These are phyloP conservation scores for Neogale vison DNA, from an alignment of 2,113 vertebrate species.

Conservation along the genomic window DNA sequence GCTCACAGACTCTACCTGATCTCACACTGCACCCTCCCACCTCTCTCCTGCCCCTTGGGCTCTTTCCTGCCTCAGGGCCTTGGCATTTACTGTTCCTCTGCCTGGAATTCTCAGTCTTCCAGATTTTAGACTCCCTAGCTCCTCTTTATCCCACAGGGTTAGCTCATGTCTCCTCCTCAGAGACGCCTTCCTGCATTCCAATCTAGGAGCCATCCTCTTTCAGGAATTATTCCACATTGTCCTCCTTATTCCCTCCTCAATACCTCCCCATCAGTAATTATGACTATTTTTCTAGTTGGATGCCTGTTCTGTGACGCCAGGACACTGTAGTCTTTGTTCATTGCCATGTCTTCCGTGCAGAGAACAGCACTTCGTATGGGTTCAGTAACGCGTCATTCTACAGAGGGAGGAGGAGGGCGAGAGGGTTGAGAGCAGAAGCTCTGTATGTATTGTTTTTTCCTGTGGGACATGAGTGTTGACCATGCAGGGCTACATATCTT, in stretches of 20 bases:
- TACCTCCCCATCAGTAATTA: neutral
- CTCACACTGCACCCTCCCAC: fast-evolving
- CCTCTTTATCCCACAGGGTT: neutral
- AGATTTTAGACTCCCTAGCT: neutral
- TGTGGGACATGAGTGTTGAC: neutral
- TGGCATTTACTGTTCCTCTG: neutral
- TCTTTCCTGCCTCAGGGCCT: neutral
- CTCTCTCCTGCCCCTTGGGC: neutral
- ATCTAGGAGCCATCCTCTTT: neutral
- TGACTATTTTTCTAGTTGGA: neutral
- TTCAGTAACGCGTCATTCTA: neutral
- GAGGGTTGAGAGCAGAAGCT: neutral
- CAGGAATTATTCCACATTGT: neutral
- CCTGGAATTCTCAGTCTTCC: neutral
- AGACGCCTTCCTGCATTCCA: neutral
- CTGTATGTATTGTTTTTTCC: neutral
- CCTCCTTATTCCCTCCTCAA: neutral
- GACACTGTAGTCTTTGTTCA: neutral
- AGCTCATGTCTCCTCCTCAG: neutral
- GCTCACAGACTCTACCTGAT: neutral
- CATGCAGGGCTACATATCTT: neutral
- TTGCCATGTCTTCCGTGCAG: neutral
- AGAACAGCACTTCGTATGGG: neutral
- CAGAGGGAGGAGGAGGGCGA: neutral
- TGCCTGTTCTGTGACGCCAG: neutral